Percentiles rank a stretch among this genome's conserved stretches.
These are phyloP conservation scores for Mya arenaria DNA, from an alignment of 1,140 invertebrate genomes.

Conservation along the genomic window DNA sequence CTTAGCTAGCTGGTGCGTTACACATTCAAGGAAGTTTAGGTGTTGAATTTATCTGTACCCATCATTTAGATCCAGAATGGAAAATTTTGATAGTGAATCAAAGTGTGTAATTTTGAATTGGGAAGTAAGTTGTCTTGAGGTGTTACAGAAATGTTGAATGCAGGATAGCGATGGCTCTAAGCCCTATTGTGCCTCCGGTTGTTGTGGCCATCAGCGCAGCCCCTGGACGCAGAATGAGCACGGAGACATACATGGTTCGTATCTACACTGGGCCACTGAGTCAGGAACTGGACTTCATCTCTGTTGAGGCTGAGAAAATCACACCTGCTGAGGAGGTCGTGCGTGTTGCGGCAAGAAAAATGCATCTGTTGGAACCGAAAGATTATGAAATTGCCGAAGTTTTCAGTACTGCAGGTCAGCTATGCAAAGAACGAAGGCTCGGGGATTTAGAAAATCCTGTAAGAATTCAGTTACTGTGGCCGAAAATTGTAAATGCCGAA, in stretches of 20 bases:
- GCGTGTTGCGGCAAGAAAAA: conserved; percentile 90
- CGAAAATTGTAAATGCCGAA: conserved; percentile 83
- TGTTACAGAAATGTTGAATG: background rate
- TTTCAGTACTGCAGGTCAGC: conserved; percentile 87
- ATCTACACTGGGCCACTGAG: conserved; percentile 95
- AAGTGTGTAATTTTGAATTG: background rate
- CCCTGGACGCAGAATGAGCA: conserved; percentile 72
- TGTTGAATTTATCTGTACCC: background rate
- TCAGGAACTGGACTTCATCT: conserved; percentile 93
- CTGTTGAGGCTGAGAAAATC: conserved; percentile 95
- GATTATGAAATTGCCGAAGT: conserved; percentile 96
- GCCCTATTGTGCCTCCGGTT: background rate
- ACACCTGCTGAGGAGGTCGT: conserved; percentile 95
- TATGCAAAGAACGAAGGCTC: conserved; percentile 95
- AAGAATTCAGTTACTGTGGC: conserved; percentile 96
- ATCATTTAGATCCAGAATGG: background rate
- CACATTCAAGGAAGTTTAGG: background rate
- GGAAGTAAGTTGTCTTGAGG: background rate
- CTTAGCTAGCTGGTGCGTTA: background rate
- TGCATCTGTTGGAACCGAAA: conserved; percentile 86
- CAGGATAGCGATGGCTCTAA: background rate
- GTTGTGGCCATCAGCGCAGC: background rate
- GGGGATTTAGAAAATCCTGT: conserved; percentile 94
- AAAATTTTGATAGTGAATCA: background rate
- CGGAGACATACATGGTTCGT: conserved; percentile 85